Conservation (phyloP, 2,113 vertebrate genomes). For the Taxidea taxus region DNA sequence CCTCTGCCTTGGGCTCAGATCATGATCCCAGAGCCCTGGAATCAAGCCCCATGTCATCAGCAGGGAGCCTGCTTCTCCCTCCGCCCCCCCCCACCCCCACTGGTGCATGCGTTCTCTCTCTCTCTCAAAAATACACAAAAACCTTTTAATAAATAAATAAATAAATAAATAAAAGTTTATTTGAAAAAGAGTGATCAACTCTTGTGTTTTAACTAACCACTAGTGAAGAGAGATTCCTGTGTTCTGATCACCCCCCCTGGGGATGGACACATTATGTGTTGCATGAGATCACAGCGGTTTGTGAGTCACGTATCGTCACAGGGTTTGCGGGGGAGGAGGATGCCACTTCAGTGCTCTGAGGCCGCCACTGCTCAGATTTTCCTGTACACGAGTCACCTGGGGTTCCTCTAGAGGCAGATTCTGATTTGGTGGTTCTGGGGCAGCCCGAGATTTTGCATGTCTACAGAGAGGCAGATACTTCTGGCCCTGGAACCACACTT, state of each 20-base stretch:
- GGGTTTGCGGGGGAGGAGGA: neutral
- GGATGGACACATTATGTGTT: too few relatives aligned
- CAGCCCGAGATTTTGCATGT: neutral
- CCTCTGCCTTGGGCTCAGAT: too few relatives aligned
- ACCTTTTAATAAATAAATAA: neutral
- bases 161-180: neutral
- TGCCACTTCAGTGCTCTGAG: neutral
- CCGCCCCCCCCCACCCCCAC: too few relatives aligned
- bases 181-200: neutral
- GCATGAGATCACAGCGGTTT: neutral
- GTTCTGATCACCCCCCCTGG: neutral
- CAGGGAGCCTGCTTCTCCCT: too few relatives aligned
- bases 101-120: accelerated
- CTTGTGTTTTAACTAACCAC: neutral
- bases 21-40: too few relatives aligned
- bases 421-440: neutral
- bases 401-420: neutral
- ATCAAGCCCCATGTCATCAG: too few relatives aligned
- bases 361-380: neutral
- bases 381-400: accelerated
- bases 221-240: neutral
- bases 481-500: neutral
- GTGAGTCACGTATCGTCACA: neutral
- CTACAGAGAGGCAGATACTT: neutral
- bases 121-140: neutral